Conservation (phyloP, 2,113 vertebrate species). For the Lepus europaeus region DNA sequence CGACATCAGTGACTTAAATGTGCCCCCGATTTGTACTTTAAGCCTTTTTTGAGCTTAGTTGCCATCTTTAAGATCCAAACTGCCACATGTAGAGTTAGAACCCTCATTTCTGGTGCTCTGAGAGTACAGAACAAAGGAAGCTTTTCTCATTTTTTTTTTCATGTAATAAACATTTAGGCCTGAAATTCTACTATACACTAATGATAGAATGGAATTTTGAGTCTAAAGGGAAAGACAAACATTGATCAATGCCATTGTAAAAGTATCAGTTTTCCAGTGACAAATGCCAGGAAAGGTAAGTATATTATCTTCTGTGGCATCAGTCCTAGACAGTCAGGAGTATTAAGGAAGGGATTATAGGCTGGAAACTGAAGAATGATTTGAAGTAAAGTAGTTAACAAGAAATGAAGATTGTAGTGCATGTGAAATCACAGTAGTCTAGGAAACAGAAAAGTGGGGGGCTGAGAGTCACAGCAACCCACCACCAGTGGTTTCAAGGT, state of each 20-base stretch:
- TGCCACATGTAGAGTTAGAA: not conserved
- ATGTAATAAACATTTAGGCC: not conserved
- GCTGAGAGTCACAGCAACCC: not conserved
- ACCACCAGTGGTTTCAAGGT: not conserved
- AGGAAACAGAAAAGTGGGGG: not conserved
- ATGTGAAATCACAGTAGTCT: not conserved
- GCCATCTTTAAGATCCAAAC: not conserved
- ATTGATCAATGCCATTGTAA: not conserved
- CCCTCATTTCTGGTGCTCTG: not conserved
- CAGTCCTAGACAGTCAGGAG: not conserved
- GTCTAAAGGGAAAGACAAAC: not conserved
- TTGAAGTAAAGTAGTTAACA: not conserved
- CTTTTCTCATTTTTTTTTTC: not conserved
- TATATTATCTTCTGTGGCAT: not conserved
- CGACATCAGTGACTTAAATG: not conserved
- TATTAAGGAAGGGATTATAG: not conserved
- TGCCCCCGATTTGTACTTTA: not conserved
- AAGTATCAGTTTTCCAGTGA: not conserved
- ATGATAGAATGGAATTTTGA: not conserved
- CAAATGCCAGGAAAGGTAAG: not conserved
- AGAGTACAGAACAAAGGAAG: not conserved
- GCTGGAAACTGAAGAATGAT: not conserved
- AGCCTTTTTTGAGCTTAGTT: not conserved
- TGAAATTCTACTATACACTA: not conserved
- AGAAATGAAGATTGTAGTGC: not conserved